Base-by-base conservation (phyloP, 1,140 invertebrate genomes). In the Trissolcus basalis region DNA sequence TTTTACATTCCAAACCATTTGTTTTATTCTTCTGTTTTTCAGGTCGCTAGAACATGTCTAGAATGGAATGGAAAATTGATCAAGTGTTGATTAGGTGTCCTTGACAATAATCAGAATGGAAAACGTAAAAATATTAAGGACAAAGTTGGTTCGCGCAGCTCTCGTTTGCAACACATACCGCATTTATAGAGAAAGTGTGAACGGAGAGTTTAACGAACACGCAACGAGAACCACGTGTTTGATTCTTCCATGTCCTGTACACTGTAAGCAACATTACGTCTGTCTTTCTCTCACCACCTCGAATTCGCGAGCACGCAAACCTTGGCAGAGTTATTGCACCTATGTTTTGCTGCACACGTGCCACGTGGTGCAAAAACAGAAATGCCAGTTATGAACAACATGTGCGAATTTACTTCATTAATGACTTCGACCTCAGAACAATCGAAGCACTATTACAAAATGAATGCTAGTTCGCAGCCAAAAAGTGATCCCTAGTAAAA, bases 311-410 rank as follows among this genome's bases (percentile, higher is more conserved):
- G 56, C 53, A 68, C 47, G 56, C 51, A 45, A 65, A 14, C 45
- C 44, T 56, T 19, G 43, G 41, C n/a, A 54, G 58, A 58, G 35
- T 61, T 68, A 68, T 59, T 27, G 47, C 48, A 45, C 64, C 55
- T 59, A 43, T 50, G 56, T 54, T 44, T 59, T 49, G 41, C 43
- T 43, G 41, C 33, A 59, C 49, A 60, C 35, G 32, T 33, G 36
- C 44, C 55, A 60, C 49, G 50, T 60, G 56, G 41, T 44, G 39
- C 41, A 54, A 69, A n/a, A n/a, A n/a, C n/a, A 58, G 49, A 39
- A 32, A 50, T 45, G 41, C 55, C 19, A 13, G 41, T 50, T 41
- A 55, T 19, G 45, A 7, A 45, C 33, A 54, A 32, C 16, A 44
- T 35, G 12, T 56, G 56, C 50, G 7, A 58, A 50, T 39, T 54